A percentile compares a stretch with the other conserved stretches of the same genome.
phyloP scores from a whole-genome alignment of 2,797 vertebrate species.

The Sebastes alutus region DNA sequence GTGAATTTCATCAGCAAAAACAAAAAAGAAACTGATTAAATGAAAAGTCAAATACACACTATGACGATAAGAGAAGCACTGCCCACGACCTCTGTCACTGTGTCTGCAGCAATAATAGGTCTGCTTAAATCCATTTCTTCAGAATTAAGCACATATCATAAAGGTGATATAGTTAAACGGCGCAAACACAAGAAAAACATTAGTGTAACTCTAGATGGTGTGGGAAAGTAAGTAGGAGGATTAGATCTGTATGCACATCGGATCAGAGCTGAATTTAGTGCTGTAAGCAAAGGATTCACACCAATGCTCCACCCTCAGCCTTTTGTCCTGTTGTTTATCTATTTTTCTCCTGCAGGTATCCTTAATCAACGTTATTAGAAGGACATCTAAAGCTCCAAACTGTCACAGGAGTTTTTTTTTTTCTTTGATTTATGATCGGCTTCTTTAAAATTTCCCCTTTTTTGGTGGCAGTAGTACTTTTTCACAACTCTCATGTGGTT shows the following conservation, averaged over 20 bases:
- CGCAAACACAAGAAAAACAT: slow-evolving; percentile 44
- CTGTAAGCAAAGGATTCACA: slow-evolving; percentile 7
- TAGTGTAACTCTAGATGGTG: slow-evolving; percentile 40
- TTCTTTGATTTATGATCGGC: not conserved
- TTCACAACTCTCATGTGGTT: not conserved
- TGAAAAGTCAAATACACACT: not conserved
- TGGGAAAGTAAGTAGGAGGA: slow-evolving; percentile 47
- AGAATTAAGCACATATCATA: slow-evolving; percentile 17
- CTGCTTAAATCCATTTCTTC: not conserved
- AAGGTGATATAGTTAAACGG: slow-evolving; percentile 35
- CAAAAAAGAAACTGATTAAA: not conserved
- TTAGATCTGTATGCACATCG: slow-evolving; percentile 30
- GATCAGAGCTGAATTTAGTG: slow-evolving; percentile 30
- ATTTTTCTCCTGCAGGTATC: not conserved
- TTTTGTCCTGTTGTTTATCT: slow-evolving; percentile 8
- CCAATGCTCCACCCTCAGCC: not conserved
- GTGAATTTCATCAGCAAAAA: slow-evolving; percentile 2
- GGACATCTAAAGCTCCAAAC: not conserved
- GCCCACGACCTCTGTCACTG: not conserved
- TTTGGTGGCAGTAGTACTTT: not conserved
- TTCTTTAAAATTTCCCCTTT: not conserved
- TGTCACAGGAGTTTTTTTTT: not conserved
- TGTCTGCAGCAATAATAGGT: slow-evolving; percentile 7
- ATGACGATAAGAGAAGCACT: not conserved
- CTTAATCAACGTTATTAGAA: slow-evolving; percentile 5